Evolutionary conservation across 2,888 invertebrate genomes (phyloP), one percentile per base, ranked within the genome.

Genomic region (Fabriciana adippe): DNA sequence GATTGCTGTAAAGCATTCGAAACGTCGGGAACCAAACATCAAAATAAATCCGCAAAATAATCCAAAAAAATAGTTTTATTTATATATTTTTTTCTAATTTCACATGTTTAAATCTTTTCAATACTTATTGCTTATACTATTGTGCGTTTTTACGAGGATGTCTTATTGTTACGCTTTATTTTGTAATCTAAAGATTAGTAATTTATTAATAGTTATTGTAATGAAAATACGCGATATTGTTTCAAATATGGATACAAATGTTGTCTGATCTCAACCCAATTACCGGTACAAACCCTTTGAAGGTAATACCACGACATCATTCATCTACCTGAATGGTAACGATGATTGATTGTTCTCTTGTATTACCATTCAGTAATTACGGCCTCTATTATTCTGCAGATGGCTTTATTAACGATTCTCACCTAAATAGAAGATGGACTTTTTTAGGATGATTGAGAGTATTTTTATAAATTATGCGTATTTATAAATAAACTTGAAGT

Each of bases 291-390:
- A 26, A 6, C 26, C 47, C 47, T 57, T n/a, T 57, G 26, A 47
- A 57, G 45, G 47, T n/a, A 26, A 11, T 41, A 41, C 45, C 26
- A 26, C 51, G 26, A 35, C 51, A 41, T 64, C 48, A 51, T 56
- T 64, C 26, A 57, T 56, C 35, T 41, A 56, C 64, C 51, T 57
- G 56, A 64, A 51, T 64, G 18, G 55, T 64, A 57, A 57, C 41
- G 51, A 64, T 64, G 64, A 64, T 57, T 56, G 64, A 64, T 64
- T 57, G 41, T 45, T n/a, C 56, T 18, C 56, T 56, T 51, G 51
- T 56, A 56, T 26, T 21, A 26, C 57, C 45, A 56, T 57, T 57
- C 21, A 41, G 45, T 57, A 64, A 64, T 57, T 57, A 53, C 57
- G 51, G 16, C 15, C 35, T 53, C 56, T 41, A 45, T 57, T 53